Evolutionary conservation across 2,888 invertebrate species (phyloP), one percentile per base, ranked within the genome.

Genomic region (Hipparchia semele): DNA sequence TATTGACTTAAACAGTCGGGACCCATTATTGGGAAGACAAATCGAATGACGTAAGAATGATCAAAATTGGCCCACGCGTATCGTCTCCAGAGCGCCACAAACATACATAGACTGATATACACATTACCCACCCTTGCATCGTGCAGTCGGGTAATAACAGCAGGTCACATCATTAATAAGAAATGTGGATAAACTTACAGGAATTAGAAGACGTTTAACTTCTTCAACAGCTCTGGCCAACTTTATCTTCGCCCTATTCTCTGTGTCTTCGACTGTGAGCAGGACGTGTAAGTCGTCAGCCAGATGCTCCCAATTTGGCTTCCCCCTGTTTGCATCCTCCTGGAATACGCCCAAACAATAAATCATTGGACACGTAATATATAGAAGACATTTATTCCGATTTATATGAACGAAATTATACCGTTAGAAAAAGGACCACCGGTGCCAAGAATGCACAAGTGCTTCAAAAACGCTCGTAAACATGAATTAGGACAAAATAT

Each of bases 301-400:
- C 88, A 99, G 95, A 90, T 99, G 99, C 91, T 99, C 99, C 99
- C 99, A 99, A 95, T 99, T 99, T 79, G 99, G 99, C 94, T 99
- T 99, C 81, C 99, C 99, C 89, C 99, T 96, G 94, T 99, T 99
- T 86, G 98, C 97, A 89, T 99, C 99, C 95, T 99, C 99, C 99
- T 99, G 95, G 72, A 87, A 87, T 78, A 73, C 79, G 45, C 58
- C 75, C 75, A 76, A 78, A 60, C 72, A 70, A 77, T 76, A 74
- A 79, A 75, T 78, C 77, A 77, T 73, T 78, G 76, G 72, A 78
- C 72, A 73, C 73, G 76, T 76, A 74, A 76, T 77, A 76, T 73
- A 69, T 70, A 76, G 73, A 71, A 72, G 68, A 77, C 72, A 73
- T 69, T 76, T 74, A 78, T 77, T 71, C 77, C 62, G 68, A 76